A percentile compares a stretch with the other conserved stretches of the same genome.
These are phyloP conservation scores for Hyperopisus bebe DNA, from an alignment of 2,113 vertebrate species.

Conservation along the genomic window DNA sequence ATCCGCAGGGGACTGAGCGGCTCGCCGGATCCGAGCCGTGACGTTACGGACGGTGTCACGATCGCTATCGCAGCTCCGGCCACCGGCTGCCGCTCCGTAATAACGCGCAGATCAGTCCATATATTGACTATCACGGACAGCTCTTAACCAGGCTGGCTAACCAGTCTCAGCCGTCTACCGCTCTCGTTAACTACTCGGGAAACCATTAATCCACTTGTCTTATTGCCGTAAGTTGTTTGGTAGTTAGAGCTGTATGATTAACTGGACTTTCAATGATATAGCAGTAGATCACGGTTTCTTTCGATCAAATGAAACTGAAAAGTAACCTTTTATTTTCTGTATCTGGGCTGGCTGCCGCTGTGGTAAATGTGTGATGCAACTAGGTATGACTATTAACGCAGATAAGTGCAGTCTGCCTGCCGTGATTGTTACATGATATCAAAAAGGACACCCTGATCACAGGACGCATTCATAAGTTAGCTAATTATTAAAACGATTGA, in stretches of 20 bases:
- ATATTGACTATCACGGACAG: not conserved
- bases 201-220: not conserved
- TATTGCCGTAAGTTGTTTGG: not conserved
- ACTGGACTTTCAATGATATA: not conserved
- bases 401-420: not conserved
- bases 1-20: not conserved
- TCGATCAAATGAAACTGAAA: not conserved
- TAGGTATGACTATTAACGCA: not conserved
- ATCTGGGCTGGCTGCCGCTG: not conserved
- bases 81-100: not conserved
- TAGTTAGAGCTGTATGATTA: not conserved
- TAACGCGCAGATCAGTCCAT: not conserved
- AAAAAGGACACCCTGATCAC: not conserved
- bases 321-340: not conserved
- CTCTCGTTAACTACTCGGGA: not conserved
- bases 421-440: not conserved
- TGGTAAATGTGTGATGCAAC: not conserved
- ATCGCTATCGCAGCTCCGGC: not conserved
- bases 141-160: not conserved
- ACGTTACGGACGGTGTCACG: not conserved
- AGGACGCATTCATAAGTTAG: not conserved
- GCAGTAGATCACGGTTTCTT: not conserved
- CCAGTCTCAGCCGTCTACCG: not conserved
- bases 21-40: not conserved
- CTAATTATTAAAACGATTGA: not conserved